phyloP scores from a whole-genome alignment of 2,113 vertebrate species.

The Excalfactoria chinensis region DNA sequence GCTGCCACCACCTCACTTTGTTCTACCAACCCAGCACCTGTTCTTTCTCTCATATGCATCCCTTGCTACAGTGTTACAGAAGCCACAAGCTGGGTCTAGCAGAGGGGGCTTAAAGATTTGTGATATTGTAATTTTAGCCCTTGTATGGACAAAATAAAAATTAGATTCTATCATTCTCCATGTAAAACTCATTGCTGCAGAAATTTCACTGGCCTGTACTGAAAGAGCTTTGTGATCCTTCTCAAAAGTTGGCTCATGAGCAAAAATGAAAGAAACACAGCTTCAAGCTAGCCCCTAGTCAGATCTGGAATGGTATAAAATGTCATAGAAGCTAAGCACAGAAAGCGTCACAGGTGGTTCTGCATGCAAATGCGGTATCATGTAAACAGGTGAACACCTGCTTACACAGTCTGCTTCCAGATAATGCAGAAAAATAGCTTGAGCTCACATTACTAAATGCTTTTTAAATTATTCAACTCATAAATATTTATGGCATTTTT shows the following conservation, averaged over 20 bases:
- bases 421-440: not conserved
- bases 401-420: not conserved
- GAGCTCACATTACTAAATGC: not conserved
- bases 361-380: not conserved
- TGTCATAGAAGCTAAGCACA: not conserved
- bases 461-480: not conserved
- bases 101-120: not conserved
- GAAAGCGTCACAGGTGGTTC: not conserved
- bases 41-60: not conserved
- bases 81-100: not conserved
- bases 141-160: not conserved
- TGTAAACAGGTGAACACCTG: not conserved
- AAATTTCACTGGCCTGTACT: not conserved
- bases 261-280: not conserved
- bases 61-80: not conserved
- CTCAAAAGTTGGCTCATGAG: not conserved
- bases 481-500: conserved; percentile 15
- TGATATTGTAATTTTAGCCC: not conserved
- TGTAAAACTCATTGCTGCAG: not conserved
- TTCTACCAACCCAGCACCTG: not conserved
- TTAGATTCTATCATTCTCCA: not conserved
- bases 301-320: not conserved
- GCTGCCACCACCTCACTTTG: not conserved
- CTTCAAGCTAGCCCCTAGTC: not conserved
- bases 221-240: not conserved